Evolutionary conservation across 2,888 invertebrate species (phyloP).

Genomic region (Mantis religiosa): DNA sequence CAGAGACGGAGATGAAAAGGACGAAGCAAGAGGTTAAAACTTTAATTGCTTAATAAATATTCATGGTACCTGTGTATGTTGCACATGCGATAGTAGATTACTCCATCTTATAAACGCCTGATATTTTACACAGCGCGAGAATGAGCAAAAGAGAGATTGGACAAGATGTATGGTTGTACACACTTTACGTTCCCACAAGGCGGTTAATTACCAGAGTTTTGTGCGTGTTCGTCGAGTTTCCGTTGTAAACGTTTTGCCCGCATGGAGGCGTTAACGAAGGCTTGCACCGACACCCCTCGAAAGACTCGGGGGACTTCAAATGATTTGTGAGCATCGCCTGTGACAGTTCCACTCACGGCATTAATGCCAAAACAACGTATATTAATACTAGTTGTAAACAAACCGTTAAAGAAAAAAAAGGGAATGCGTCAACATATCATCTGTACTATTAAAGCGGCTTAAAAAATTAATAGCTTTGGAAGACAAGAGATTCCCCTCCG

Average conservation of each 20-base stretch:
- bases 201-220: neutral
- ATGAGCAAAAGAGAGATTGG: neutral
- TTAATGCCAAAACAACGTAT: neutral
- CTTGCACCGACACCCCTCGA: neutral
- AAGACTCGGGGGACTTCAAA: neutral
- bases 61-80: neutral
- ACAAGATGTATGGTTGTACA: neutral
- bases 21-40: neutral
- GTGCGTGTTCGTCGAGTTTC: neutral
- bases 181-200: neutral
- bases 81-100: neutral
- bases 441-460: no score
- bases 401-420: neutral
- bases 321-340: neutral
- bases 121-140: neutral
- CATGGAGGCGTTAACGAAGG: neutral
- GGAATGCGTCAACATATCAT: no score
- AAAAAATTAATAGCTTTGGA: no score
- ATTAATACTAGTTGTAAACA: neutral
- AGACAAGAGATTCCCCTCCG: no score
- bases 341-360: neutral
- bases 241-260: neutral
- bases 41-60: conserved; percentile 12
- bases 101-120: neutral
- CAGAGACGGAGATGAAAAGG: neutral